Percentiles rank a stretch among this genome's conserved stretches.
Evolutionary conservation across 2,888 invertebrate genomes (phyloP).

Genomic region (Mayetiola destructor): DNA sequence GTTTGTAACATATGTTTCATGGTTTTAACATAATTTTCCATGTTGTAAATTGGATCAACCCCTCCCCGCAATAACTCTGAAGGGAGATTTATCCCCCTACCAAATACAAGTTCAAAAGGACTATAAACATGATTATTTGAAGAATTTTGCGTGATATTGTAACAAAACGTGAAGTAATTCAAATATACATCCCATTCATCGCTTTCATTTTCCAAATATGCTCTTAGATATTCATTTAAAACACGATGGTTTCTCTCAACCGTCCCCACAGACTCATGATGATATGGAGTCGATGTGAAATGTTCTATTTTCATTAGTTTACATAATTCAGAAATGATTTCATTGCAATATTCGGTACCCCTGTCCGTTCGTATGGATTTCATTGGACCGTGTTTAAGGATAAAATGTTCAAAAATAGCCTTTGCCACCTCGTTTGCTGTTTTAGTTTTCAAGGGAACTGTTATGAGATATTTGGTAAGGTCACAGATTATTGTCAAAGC

Average conservation of each 20-base stretch:
- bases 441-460: conserved; percentile 13
- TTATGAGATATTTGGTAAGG: conserved; percentile 16
- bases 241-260: background rate
- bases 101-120: background rate
- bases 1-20: background rate
- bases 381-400: conserved; percentile 16
- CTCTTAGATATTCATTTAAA: background rate
- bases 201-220: background rate
- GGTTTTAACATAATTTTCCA: background rate
- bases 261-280: background rate
- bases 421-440: conserved; percentile 14
- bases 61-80: background rate
- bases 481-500: conserved; percentile 15
- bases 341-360: background rate
- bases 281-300: background rate
- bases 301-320: background rate
- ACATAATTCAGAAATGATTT: background rate
- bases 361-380: conserved; percentile 12
- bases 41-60: background rate
- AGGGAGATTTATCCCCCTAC: background rate
- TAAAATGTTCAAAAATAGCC: conserved; percentile 17
- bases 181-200: background rate
- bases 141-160: background rate
- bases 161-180: background rate
- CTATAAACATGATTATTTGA: background rate